phyloP scores from a whole-genome alignment of 2,888 invertebrate species.

The Desoria tigrina region DNA sequence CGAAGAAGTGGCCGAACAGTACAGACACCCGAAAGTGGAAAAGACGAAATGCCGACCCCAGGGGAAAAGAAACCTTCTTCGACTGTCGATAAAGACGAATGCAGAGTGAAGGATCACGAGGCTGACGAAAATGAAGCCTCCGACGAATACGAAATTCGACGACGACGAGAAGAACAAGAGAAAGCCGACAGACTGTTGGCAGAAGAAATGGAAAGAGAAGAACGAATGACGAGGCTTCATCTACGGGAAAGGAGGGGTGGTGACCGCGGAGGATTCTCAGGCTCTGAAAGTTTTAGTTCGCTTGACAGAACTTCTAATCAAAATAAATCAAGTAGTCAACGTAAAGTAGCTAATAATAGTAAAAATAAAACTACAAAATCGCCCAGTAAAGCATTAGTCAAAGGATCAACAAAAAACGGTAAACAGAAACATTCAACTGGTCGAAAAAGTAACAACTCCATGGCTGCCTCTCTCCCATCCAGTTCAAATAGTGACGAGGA shows the following conservation, averaged over 20 bases:
- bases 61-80: slow-evolving; percentile 8
- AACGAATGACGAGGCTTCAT: slow-evolving; percentile 48
- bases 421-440: slow-evolving; percentile 64
- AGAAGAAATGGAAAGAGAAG: slow-evolving; percentile 50
- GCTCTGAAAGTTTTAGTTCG: neutral
- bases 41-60: slow-evolving; percentile 14
- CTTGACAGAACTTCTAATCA: slow-evolving; percentile 16
- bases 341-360: slow-evolving; percentile 27
- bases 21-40: neutral
- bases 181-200: slow-evolving; percentile 52
- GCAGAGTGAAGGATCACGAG: neutral
- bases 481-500: slow-evolving; percentile 54
- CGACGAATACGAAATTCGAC: slow-evolving; percentile 44
- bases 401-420: slow-evolving; percentile 59
- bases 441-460: slow-evolving; percentile 52
- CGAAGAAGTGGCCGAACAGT: slow-evolving; percentile 56
- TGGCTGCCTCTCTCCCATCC: slow-evolving; percentile 46
- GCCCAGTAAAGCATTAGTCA: neutral
- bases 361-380: slow-evolving; percentile 5
- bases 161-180: slow-evolving; percentile 50
- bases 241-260: slow-evolving; percentile 49
- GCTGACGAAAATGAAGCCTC: slow-evolving; percentile 6
- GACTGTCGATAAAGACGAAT: neutral
- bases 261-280: slow-evolving; percentile 19
- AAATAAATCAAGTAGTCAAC: slow-evolving; percentile 18